Evolutionary conservation across 2,797 vertebrate genomes (phyloP).

Genomic region (Aythya fuligula): DNA sequence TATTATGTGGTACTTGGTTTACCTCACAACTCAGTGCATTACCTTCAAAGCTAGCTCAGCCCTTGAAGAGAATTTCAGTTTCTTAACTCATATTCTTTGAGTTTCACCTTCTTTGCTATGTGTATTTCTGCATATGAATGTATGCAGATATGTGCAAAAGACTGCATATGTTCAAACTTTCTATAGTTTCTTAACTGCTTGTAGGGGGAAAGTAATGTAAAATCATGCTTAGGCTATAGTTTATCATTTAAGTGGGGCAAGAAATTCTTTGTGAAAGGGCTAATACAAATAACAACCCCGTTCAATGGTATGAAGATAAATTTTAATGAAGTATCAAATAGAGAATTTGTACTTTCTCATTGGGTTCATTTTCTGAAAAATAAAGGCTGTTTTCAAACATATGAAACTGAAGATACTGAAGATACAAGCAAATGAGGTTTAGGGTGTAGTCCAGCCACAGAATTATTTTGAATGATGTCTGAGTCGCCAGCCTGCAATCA

Average conservation of each 20-base stretch:
- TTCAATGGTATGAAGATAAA: neutral
- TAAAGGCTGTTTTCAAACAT: neutral
- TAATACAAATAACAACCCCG: neutral
- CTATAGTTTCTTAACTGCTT: neutral
- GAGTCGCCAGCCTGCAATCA: neutral
- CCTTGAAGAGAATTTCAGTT: conserved; percentile 39
- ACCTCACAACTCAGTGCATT: neutral
- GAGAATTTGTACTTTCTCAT: neutral
- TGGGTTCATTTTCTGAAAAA: neutral
- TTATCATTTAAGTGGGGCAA: neutral
- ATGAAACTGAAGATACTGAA: neutral
- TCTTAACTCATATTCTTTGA: conserved; percentile 31
- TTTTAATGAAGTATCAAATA: neutral
- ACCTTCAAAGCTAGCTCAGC: conserved; percentile 15
- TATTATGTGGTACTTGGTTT: conserved; percentile 6
- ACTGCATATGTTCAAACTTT: neutral
- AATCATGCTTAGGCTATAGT: neutral
- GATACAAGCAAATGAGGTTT: neutral
- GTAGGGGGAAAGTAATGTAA: neutral
- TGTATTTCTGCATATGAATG: conserved; percentile 23
- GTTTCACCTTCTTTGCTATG: conserved; percentile 20
- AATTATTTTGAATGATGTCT: neutral
- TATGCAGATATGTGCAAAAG: conserved; percentile 43
- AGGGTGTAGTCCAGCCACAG: neutral
- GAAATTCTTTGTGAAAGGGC: neutral